Evolutionary conservation across 1,140 invertebrate genomes (phyloP), one percentile per base, ranked within the genome.

Genomic region (Drosophila sucinea): DNA sequence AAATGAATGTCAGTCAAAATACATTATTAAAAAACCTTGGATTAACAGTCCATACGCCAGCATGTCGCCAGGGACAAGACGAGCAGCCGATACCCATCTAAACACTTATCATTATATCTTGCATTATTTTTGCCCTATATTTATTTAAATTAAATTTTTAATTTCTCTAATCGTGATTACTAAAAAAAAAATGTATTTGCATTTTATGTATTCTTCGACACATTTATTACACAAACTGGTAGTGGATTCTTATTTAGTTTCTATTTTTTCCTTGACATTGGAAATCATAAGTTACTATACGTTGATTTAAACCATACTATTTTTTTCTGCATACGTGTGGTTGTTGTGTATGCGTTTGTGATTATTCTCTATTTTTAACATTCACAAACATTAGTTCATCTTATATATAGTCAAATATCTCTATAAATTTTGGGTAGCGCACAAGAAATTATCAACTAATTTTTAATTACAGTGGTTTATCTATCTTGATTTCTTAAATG

Each of bases 171-270:
- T 44, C 3, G 5, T 27, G 8, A 38, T 11, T 11, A 38, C 8
- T 38, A 51, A 35, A 6, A 2, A 33, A 51, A 54, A 41, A 8
- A 5, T 8, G 5, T 33, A 56, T 70, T 60, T 23, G 30, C 47
- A 41, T 27, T 60, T 55, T 51, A 60, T 72, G 55, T 11, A 35
- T 63, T 64, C 64, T 57, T 57, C 73, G 65, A 73, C 70, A 73
- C 70, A 73, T 73, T 77, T 69, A 77, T 69, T 77, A 69, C 65
- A 77, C 33, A 44, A 58, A 76, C 56, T 71, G 62, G 51, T 27
- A 67, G 32, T 66, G 57, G 60, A 54, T 73, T 65, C 29, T 51
- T 55, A 33, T 62, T 8, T 63, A 33, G 32, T 65, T 70, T 32
- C 1, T 55, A 55, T 47, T 3, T 30, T 6, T 51, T 47, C 33